phyloP scores from a whole-genome alignment of 2,888 invertebrate species.

The Chalcosyrphus nemorum region DNA sequence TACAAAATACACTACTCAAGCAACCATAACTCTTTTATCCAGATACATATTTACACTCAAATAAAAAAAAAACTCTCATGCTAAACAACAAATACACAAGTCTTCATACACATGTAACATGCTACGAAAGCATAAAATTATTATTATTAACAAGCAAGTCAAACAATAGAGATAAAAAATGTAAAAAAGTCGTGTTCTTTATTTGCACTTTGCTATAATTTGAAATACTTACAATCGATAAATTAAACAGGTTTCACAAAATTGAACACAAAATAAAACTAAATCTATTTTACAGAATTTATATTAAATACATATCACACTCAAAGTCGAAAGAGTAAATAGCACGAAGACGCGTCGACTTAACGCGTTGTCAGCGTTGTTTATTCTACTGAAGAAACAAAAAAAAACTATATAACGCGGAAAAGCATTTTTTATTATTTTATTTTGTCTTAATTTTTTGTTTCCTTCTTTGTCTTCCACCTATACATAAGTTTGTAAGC shows the following conservation, averaged over 20 bases:
- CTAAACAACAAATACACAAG: neutral
- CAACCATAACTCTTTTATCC: neutral
- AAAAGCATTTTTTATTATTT: neutral
- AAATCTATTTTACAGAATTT: neutral
- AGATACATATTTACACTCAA: neutral
- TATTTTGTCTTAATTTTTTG: neutral
- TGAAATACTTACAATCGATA: neutral
- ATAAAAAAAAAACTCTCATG: neutral
- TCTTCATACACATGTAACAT: neutral
- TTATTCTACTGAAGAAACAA: neutral
- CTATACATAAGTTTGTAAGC: neutral
- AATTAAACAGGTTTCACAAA: neutral
- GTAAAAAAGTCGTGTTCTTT: neutral
- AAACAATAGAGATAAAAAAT: neutral
- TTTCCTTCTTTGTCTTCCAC: neutral
- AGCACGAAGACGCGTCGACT: neutral
- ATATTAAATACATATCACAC: neutral
- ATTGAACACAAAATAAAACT: neutral
- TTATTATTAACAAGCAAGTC: neutral
- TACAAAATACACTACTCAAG: neutral
- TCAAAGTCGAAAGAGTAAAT: neutral
- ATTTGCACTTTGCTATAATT: neutral
- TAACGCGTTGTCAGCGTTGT: constrained; percentile 3
- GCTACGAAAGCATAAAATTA: neutral
- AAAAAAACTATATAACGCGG: neutral